These are phyloP conservation scores for Cyphomyrus discorhynchus DNA, from an alignment of 2,113 vertebrate genomes.

Conservation along the genomic window DNA sequence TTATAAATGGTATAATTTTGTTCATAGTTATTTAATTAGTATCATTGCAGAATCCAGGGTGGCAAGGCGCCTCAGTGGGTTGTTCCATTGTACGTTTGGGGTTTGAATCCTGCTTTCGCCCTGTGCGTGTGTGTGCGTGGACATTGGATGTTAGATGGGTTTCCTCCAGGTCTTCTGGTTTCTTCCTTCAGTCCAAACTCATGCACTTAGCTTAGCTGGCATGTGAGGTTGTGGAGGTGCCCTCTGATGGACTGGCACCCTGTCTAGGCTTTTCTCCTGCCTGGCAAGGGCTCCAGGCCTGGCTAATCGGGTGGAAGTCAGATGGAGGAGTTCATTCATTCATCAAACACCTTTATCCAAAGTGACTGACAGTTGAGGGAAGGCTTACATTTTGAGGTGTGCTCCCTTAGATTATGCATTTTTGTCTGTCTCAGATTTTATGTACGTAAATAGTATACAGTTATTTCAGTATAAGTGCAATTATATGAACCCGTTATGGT, in stretches of 20 bases:
- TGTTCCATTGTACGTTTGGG: background rate
- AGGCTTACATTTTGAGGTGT: background rate
- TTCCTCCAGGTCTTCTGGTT: background rate
- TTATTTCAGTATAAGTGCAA: background rate
- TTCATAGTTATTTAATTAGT: background rate
- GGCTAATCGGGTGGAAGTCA: background rate
- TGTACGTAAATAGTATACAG: background rate
- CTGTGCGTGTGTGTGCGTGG: background rate
- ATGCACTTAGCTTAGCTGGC: background rate
- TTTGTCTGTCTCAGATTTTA: background rate
- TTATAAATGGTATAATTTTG: background rate
- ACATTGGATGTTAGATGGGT: background rate
- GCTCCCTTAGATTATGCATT: background rate
- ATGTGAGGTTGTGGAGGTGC: background rate
- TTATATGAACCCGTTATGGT: background rate
- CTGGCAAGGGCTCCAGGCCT: background rate
- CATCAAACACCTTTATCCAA: background rate
- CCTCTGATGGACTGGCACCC: background rate
- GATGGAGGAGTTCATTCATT: background rate
- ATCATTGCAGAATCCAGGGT: background rate
- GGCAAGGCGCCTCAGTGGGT: background rate
- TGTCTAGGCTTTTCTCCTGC: background rate
- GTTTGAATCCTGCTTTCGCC: background rate
- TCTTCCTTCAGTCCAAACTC: background rate
- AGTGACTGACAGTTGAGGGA: background rate